A percentile compares a stretch with the other conserved stretches of the same genome.
Conservation (phyloP, 2,797 vertebrate genomes). For the Neosilurus mollespiculum region DNA sequence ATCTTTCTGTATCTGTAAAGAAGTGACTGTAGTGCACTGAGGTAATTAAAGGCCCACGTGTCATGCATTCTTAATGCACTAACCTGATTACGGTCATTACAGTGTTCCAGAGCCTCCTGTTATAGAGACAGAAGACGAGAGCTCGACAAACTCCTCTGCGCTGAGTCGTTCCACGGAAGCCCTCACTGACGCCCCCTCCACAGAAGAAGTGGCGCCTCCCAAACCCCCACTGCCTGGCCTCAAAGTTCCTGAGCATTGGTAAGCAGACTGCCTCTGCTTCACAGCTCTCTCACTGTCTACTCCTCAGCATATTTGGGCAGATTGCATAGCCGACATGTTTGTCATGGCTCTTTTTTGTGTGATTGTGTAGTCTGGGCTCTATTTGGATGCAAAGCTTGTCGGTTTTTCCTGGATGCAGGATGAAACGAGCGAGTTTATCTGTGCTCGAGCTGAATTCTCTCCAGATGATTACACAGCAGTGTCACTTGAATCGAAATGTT, state of each 20-base stretch:
- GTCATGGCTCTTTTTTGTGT: neutral
- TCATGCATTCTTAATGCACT: neutral
- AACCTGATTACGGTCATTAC: constrained; percentile 7
- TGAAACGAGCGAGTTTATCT: neutral
- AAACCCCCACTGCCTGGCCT: constrained; percentile 83
- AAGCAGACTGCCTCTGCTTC: constrained; percentile 16
- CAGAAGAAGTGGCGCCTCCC: constrained; percentile 79
- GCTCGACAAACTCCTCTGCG: constrained; percentile 72
- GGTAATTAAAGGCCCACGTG: neutral
- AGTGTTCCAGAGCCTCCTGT: constrained; percentile 44
- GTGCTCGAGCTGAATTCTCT: neutral
- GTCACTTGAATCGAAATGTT: constrained; percentile 15
- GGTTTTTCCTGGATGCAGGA: constrained; percentile 10
- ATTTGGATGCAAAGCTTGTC: neutral
- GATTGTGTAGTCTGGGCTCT: neutral
- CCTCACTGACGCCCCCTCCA: constrained; percentile 63
- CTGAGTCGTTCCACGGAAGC: constrained; percentile 64
- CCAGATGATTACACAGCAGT: constrained; percentile 22
- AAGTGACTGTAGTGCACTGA: neutral
- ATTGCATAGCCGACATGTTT: constrained; percentile 9
- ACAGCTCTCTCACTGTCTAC: neutral
- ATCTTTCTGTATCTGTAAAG: neutral
- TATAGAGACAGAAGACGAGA: constrained; percentile 72
- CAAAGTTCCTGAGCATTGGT: constrained; percentile 82
- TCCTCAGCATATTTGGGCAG: neutral